Conservation (phyloP, 2,888 invertebrate genomes). For the Eilema sororculum region DNA sequence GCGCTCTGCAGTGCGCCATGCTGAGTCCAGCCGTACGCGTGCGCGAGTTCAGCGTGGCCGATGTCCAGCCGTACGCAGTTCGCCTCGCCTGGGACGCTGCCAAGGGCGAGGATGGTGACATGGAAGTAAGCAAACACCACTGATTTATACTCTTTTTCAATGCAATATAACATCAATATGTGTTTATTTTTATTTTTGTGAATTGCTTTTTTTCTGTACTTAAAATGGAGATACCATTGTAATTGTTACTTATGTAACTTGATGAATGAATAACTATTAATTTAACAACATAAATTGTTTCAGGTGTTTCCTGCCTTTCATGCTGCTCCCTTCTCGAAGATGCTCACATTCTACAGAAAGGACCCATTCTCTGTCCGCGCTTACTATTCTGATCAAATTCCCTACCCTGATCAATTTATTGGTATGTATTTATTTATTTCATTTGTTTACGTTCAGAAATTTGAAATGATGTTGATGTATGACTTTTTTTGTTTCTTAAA, state of each 20-base stretch:
- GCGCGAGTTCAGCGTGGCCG: constrained; percentile 97
- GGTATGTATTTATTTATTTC: constrained; percentile 84
- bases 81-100: constrained; percentile 93
- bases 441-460: not conserved
- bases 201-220: too few relatives aligned
- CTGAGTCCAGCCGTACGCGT: constrained; percentile 98
- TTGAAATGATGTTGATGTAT: constrained; percentile 4
- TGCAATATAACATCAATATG: not conserved
- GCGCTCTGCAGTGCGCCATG: constrained; percentile 98
- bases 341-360: constrained; percentile 96
- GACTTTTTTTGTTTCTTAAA: constrained; percentile 25
- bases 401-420: constrained; percentile 92
- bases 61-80: constrained; percentile 96
- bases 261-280: not conserved
- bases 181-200: too few relatives aligned
- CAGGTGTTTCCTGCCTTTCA: constrained; percentile 95
- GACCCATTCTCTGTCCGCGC: constrained; percentile 96
- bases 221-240: too few relatives aligned
- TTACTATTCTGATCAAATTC: constrained; percentile 91
- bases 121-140: constrained; percentile 88
- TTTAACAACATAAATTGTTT: constrained; percentile 27
- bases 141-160: not conserved
- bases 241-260: too few relatives aligned
- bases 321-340: constrained; percentile 96
- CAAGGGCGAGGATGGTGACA: constrained; percentile 90